Evolutionary conservation across 2,888 invertebrate species (phyloP).

Genomic region (Napeogenes inachia): DNA sequence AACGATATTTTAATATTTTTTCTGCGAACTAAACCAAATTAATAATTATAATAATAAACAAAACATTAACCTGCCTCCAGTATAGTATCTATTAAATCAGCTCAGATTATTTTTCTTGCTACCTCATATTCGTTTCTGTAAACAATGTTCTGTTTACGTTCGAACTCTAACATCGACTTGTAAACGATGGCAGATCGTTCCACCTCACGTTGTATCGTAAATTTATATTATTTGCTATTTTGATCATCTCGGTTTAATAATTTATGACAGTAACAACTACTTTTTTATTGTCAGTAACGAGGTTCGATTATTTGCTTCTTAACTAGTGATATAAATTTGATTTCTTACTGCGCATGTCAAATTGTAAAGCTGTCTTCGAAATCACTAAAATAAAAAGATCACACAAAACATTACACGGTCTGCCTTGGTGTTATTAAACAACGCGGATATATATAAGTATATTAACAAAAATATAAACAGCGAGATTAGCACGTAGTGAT

Average conservation of each 20-base stretch:
- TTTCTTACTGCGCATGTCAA: too few species aligned
- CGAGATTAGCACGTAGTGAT: too few species aligned
- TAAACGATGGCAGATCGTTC: conserved; percentile 21
- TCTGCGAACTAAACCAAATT: not conserved
- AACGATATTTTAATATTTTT: too few species aligned
- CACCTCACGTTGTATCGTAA: conserved; percentile 19
- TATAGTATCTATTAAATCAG: conserved; percentile 12
- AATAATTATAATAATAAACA: not conserved
- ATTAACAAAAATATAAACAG: too few species aligned
- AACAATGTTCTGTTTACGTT: conserved; percentile 32
- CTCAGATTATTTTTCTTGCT: conserved; percentile 36
- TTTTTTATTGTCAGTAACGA: not conserved
- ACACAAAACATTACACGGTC: too few species aligned
- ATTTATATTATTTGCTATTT: conserved; percentile 12
- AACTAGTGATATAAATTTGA: too few species aligned
- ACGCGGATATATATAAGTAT: too few species aligned
- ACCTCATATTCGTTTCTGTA: conserved; percentile 34
- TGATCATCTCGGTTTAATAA: not conserved
- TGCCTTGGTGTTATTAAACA: too few species aligned
- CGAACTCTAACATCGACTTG: conserved; percentile 19
- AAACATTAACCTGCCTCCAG: conserved; percentile 9
- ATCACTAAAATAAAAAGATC: too few species aligned
- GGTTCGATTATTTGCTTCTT: too few species aligned
- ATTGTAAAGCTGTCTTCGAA: too few species aligned
- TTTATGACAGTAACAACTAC: not conserved